Conservation (phyloP, 2,888 invertebrate genomes). For the Parnassius apollo region DNA sequence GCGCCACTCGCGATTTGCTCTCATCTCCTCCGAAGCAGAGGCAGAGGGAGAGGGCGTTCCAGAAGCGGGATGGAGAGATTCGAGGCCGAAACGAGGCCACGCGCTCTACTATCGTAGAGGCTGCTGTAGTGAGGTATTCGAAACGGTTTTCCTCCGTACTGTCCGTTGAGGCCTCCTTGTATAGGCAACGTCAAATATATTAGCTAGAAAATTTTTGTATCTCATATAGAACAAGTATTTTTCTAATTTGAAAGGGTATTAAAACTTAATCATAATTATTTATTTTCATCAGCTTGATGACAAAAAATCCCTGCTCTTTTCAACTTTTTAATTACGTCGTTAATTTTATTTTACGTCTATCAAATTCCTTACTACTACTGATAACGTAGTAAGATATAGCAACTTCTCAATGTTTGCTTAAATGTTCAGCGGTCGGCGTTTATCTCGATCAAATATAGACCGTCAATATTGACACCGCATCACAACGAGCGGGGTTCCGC, state of each 20-base stretch:
- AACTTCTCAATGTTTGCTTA: conserved; percentile 14
- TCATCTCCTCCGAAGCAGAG: conserved; percentile 51
- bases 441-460: conserved; percentile 10
- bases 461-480: conserved; percentile 10
- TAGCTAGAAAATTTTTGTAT: no score
- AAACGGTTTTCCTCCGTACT: conserved; percentile 45
- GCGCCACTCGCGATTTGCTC: conserved; percentile 56
- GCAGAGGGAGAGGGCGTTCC: conserved; percentile 43
- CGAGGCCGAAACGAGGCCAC: conserved; percentile 35
- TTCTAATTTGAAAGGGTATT: no score
- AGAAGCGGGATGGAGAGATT: conserved; percentile 34
- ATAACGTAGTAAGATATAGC: no score
- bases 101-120: conserved; percentile 51
- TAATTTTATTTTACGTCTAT: no score
- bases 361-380: no score
- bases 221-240: no score
- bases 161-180: conserved; percentile 61
- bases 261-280: no score
- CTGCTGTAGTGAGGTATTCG: conserved; percentile 60
- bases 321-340: no score
- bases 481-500: neutral
- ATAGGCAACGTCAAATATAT: conserved; percentile 12
- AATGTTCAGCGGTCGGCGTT: conserved; percentile 14
- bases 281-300: no score
- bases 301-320: no score